Base-by-base conservation (phyloP, 2,113 vertebrate genomes). In the Rhynchopsitta pachyrhyncha region DNA sequence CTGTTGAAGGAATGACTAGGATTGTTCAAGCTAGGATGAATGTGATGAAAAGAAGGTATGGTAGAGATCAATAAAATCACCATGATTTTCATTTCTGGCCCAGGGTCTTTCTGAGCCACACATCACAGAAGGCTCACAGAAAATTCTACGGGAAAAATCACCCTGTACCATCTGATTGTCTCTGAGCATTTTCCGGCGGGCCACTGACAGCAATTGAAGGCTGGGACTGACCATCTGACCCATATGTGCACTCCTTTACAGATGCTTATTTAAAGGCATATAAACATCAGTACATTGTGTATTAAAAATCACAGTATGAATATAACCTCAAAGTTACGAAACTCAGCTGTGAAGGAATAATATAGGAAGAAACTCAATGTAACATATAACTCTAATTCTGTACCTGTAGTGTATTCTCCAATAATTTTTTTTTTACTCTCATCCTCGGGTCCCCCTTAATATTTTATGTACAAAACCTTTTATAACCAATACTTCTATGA, bases 151-250 rank as follows among this genome's bases (percentile, higher is more conserved):
- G 7, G 29, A 3, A 11, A 60, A 39, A 27, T 41, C 28, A 17
- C 13, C 50, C 74, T 78, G 50, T 82, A 13, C 27, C 35, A 6
- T 33, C 17, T 76, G 25, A 75, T 59, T 11, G 82, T 75, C 55
- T 49, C 37, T 82, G 64, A 78, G 3, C 1, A 1, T 59, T 63
- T 63, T 84, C 5, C 14, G 82, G 41, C 12, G 92, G 74, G 17
- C 42, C 29, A 27, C 44, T 62, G 17, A 4, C 29, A 78, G 12
- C 0, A 2, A 33, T 11, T 0, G 0, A 7, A 64, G 28, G 22
- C 14, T 52, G 37, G 14, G 5, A 41, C 5, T 74, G 35, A 75
- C n/a, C 16, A 10, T n/a, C 46, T 71, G 46, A 59, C 17, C 17
- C 24, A 10, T 46, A 11, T 25, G 11, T 46, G 7, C 8, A 46